Evolutionary conservation across 2,888 invertebrate species (phyloP).

Genomic region (Caenorhabditis parvicauda): DNA sequence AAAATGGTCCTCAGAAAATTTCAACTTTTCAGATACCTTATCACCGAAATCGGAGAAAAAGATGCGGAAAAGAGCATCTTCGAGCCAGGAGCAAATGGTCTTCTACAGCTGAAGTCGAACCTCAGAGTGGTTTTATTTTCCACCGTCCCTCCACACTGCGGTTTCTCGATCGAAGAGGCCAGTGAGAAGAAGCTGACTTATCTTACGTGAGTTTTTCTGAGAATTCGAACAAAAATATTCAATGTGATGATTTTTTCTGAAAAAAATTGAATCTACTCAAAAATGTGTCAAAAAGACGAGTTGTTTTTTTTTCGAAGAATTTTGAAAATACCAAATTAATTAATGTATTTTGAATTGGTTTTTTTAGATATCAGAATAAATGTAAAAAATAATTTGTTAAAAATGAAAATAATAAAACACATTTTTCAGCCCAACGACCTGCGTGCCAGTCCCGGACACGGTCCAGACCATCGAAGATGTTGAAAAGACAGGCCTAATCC

Average conservation of each 20-base stretch:
- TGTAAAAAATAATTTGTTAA: no score
- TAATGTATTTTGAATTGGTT: no score
- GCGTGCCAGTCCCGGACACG: conserved; percentile 5
- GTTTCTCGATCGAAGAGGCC: conserved; percentile 6
- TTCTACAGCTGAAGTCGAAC: conserved; percentile 13
- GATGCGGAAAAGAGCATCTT: conserved; percentile 13
- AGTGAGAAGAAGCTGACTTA: conserved; percentile 6
- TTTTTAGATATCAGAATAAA: no score
- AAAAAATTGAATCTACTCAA: no score
- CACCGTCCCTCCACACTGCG: conserved; percentile 15
- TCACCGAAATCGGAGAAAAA: conserved; percentile 8
- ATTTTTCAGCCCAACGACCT: conserved; percentile 12
- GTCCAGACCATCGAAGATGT: conserved; percentile 13
- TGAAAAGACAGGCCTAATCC: conserved; percentile 4
- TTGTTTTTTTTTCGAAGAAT: no score
- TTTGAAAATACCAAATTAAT: no score
- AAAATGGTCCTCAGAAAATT: no score
- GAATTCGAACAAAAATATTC: background rate
- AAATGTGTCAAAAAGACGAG: no score
- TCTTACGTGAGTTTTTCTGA: conserved; percentile 13
- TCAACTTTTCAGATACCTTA: conserved; percentile 9
- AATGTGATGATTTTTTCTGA: background rate
- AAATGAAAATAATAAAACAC: background rate
- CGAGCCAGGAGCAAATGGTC: conserved; percentile 12
- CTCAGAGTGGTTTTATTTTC: conserved; percentile 18